Evolutionary conservation across 2,113 vertebrate genomes (phyloP), one percentile per base, ranked within the genome.

Genomic region (Dipodomys merriami): DNA sequence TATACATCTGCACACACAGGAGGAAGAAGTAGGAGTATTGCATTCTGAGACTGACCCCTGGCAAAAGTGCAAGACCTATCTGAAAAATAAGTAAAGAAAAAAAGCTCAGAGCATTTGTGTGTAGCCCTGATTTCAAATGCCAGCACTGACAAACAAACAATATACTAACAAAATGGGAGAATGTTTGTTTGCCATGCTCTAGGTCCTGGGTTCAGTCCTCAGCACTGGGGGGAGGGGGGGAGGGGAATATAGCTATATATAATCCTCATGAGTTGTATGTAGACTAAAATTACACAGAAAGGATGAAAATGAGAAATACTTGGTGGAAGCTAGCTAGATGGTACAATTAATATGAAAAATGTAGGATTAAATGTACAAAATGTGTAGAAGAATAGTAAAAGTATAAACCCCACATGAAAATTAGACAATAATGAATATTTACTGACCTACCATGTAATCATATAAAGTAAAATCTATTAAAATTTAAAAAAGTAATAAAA

Each of bases 341-440:
- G 22, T 62, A 89, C 67, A 78, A 27, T 57, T 87, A 87, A 35
- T 87, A 82, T 83, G 93, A 67, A 87, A 76, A 84, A 74, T 19
- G 2, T 90, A 84, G 25, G 30, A 62, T 69, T 82, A 68, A 95
- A 91, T 92, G 19, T 79, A 69, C 88, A 94, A 90, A 53, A 27
- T 83, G 7, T 64, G 33, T 72, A 73, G 23, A 74, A 86, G 27
- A 93, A 76, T 35, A 57, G 12, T 16, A 71, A 90, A 29, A 76
- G 18, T 67, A 23, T 64, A 90, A 62, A 44, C 83, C 11, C 77
- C 44, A 93, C 29, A 83, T 88, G 73, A 68, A 83, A 44, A 90
- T 53, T 83, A 69, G 69, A 4, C 68, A 83, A 23, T 62, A 57
- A 81, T 65, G 46, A 83, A 30, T 46, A 46, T n/a, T 2, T 90